Evolutionary conservation across 2,113 vertebrate genomes (phyloP).

Genomic region (Corythornis vintsioides): DNA sequence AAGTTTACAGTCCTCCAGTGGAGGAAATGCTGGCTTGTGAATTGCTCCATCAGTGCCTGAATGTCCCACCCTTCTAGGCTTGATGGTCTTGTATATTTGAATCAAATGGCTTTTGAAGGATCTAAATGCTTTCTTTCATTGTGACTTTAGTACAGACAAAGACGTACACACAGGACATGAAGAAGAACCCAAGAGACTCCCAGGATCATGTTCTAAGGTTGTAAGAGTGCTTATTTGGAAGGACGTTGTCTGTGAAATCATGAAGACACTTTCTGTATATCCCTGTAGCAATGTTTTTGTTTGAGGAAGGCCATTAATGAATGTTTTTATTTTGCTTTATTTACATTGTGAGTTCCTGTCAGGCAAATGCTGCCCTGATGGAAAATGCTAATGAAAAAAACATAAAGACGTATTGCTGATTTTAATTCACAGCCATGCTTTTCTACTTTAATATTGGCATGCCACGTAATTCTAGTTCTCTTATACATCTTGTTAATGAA

Average conservation of each 20-base stretch:
- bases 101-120: background rate
- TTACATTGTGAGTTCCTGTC: background rate
- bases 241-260: background rate
- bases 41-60: background rate
- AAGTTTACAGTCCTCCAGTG: background rate
- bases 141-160: background rate
- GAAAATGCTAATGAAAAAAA: background rate
- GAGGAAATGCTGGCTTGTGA: background rate
- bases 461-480: background rate
- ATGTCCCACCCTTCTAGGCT: background rate
- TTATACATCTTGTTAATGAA: background rate
- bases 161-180: background rate
- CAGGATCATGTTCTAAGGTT: background rate
- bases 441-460: background rate
- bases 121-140: background rate
- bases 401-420: background rate
- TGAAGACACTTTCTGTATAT: background rate
- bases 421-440: background rate
- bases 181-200: background rate
- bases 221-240: background rate
- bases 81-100: background rate
- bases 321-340: background rate
- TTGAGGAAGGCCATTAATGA: background rate
- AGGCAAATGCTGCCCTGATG: background rate
- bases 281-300: background rate